Evolutionary conservation across 2,797 vertebrate genomes (phyloP), one percentile per base, ranked within the genome.

Genomic region (Distichodus sexfasciatus): DNA sequence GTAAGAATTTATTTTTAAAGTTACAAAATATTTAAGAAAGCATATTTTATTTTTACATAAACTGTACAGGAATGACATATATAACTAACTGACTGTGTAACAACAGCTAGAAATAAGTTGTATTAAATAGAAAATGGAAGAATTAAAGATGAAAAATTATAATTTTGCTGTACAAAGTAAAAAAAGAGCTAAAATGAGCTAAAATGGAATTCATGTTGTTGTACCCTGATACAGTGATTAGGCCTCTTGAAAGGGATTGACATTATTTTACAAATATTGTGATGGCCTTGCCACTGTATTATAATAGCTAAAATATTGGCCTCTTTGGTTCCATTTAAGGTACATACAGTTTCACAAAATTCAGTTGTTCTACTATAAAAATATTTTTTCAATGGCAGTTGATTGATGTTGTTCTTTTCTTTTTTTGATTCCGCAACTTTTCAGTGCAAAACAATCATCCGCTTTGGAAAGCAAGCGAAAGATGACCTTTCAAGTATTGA

Each of bases 401-500:
- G 75, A 77, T 61, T 91, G 87, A 76, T 57, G 89, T 50, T 41
- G 40, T 57, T 35, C 53, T 46, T 19, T 44, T 61, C 14, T 58
- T 40, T 93, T 79, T 79, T 76, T 94, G 94, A 94, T 94, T 93
- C 93, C 93, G 93, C 94, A 95, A 95, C 94, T 94, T 94, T 89
- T 97, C 97, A 99, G 96, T 98, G 97, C 97, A 99, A 99, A 95
- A 96, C 92, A 95, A 97, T 95, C 95, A 92, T 95, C 94, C 95
- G 93, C 96, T 97, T 94, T 94, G 93, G 94, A 96, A 93, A 94
- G 91, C 90, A 95, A 97, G 95, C 95, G 95, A 96, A 96, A 91
- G 94, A 97, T 96, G 94, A 95, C 93, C 93, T 96, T 98, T 99
- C 97, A 98, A 99, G 96, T 99, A 99, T 97, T 94, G 94, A 94